These are phyloP conservation scores for Phaetusa simplex DNA, from an alignment of 2,113 vertebrate species.

Conservation along the genomic window DNA sequence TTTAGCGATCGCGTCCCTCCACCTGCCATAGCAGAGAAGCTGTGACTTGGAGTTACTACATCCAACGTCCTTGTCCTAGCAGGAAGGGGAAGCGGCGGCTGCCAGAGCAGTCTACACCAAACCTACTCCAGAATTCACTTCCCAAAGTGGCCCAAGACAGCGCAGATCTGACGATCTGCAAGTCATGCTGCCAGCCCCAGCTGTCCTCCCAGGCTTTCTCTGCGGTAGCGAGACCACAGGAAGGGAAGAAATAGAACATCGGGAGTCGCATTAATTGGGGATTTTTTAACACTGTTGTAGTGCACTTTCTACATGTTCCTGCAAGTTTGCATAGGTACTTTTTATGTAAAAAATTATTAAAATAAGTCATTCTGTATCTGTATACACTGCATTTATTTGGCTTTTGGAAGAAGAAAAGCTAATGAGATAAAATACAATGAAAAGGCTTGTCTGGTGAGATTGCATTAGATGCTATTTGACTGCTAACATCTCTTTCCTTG, in stretches of 20 bases:
- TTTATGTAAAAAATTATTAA: not conserved
- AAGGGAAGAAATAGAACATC: accelerated
- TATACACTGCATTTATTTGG: not conserved
- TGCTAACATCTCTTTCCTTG: not conserved
- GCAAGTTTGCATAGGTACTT: not conserved
- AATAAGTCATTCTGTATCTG: not conserved
- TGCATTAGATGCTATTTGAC: accelerated
- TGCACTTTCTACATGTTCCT: not conserved
- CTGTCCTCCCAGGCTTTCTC: not conserved
- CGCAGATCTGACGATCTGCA: not conserved
- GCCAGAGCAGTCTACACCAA: not conserved
- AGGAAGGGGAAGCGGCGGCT: not conserved
- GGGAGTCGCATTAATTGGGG: not conserved
- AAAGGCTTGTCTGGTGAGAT: not conserved
- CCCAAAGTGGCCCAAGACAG: not conserved
- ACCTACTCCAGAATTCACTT: not conserved
- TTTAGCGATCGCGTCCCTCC: not conserved
- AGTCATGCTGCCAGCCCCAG: not conserved
- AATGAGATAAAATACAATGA: not conserved
- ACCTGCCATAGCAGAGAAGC: not conserved
- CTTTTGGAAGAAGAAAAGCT: not conserved
- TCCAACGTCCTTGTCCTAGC: no score
- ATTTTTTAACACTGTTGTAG: not conserved
- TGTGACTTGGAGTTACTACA: not conserved
- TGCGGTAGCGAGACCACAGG: not conserved